These are phyloP conservation scores for Cardiocondyla obscurior DNA, from an alignment of 1,140 invertebrate species.

Conservation along the genomic window DNA sequence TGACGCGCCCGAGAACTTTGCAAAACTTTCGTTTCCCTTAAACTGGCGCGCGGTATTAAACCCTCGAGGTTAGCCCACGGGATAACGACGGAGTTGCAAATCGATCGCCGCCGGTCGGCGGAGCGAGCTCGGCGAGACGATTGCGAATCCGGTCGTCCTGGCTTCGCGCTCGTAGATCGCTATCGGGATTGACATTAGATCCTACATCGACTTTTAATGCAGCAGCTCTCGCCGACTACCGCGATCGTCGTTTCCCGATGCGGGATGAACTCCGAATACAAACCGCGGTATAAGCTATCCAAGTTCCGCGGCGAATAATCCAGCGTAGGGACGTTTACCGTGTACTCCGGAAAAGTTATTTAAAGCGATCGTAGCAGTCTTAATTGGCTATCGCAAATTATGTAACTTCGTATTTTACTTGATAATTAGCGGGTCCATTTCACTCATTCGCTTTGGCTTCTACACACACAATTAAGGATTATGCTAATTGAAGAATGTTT, in stretches of 20 bases:
- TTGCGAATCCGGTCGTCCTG: constrained; percentile 26
- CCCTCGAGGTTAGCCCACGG: constrained; percentile 21
- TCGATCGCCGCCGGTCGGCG: constrained; percentile 42
- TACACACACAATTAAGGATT: background rate
- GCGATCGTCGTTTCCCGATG: constrained; percentile 3
- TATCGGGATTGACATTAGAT: constrained; percentile 32
- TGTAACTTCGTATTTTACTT: constrained; percentile 1
- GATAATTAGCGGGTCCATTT: background rate
- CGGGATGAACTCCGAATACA: constrained; percentile 56
- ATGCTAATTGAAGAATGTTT: background rate
- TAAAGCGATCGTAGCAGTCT: constrained; percentile 1
- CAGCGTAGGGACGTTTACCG: constrained; percentile 19
- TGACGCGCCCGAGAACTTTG: constrained; percentile 62
- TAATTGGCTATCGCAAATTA: constrained; percentile 7
- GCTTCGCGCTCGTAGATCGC: constrained; percentile 13
- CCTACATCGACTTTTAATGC: background rate
- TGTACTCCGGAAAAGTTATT: constrained; percentile 26
- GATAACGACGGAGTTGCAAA: constrained; percentile 48
- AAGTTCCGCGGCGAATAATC: background rate
- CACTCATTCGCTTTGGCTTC: background rate
- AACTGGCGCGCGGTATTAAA: constrained; percentile 62
- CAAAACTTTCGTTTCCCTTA: constrained; percentile 64
- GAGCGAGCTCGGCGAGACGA: constrained; percentile 1
- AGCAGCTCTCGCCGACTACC: background rate
- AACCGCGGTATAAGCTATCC: constrained; percentile 30